phyloP scores from a whole-genome alignment of 2,888 invertebrate species.

The Cheilosia vernalis region DNA sequence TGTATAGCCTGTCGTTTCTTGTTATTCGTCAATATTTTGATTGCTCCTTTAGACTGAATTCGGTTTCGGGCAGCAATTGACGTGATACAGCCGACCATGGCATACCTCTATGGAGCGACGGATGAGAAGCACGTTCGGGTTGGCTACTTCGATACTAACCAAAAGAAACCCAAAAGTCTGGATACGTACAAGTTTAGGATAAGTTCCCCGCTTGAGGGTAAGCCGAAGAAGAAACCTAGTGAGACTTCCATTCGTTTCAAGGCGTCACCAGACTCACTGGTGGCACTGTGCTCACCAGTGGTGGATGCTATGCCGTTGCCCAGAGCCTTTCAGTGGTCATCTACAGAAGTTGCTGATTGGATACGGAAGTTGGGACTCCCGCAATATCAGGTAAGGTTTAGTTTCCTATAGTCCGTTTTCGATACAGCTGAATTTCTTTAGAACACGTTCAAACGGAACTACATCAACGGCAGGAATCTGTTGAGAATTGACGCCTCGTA shows the following conservation, averaged over 20 bases:
- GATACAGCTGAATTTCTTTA: slow-evolving; percentile 63
- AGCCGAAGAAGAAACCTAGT: slow-evolving; percentile 38
- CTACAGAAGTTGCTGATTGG: slow-evolving; percentile 84
- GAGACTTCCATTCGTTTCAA: slow-evolving; percentile 78
- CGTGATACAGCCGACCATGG: slow-evolving; percentile 49
- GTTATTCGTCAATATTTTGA: slow-evolving; percentile 5
- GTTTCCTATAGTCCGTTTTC: not conserved
- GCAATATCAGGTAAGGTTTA: slow-evolving; percentile 84
- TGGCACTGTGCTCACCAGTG: slow-evolving; percentile 80
- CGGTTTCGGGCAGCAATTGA: not conserved
- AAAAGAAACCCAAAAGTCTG: slow-evolving; percentile 34
- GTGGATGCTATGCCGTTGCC: slow-evolving; percentile 83
- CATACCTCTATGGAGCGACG: slow-evolving; percentile 75
- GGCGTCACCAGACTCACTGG: slow-evolving; percentile 83
- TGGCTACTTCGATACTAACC: accelerated
- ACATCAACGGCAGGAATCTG: slow-evolving; percentile 84
- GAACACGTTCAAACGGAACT: slow-evolving; percentile 83
- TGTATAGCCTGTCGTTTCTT: not conserved
- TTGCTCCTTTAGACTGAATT: not conserved
- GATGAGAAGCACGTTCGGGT: slow-evolving; percentile 71
- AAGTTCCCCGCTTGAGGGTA: slow-evolving; percentile 80
- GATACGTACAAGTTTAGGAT: slow-evolving; percentile 69
- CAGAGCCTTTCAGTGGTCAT: slow-evolving; percentile 84
- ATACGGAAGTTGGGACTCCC: slow-evolving; percentile 84
- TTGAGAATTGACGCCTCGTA: slow-evolving; percentile 84